Base-by-base conservation (phyloP, 1,140 invertebrate species). In the Temnothorax nylanderi region DNA sequence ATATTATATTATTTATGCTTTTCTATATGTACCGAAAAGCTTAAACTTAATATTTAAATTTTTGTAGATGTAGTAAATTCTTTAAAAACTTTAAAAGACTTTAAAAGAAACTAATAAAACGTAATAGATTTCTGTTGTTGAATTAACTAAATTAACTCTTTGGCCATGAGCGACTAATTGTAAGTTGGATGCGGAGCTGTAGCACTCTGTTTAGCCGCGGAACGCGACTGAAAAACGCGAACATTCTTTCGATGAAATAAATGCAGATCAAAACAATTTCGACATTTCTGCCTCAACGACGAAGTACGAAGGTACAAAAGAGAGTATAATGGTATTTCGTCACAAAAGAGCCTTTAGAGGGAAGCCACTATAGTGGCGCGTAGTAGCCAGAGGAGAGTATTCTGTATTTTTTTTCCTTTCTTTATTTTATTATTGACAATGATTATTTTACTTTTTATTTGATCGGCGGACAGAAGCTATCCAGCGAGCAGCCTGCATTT, bases 391-490 rank as follows among this genome's bases (percentile, higher is more conserved):
- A 41, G 37, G 37, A 6, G 47, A 51, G 54, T 41, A 26, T 26
- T 26, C 3, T 1, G 8, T 16, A 41, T 16, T 11, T 41, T 44
- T 64, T 56, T 44, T 21, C 11, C 6, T 56, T 56, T 21, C 4
- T 21, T 34, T 18, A 8, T 41, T 32, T 72, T 44, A 0, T 41
- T 13, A 26, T 71, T 32, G 6, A 18, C 3, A 21, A 16, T 56
- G 41, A 71, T 47, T 58, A n/a, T 8, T 44, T 80, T 49, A 26
- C 21, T 37, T 18, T 49, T 58, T 67, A 8, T 65, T 80, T 58
- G 47, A 21, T 67, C 32, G 10, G 0, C 16, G 1, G 18, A 82
- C 56, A 72, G 16, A 71, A 71, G 4, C 72, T 32, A 26, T 10
- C 1, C 13, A 21, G 2, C 3, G 7, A 60, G 54, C 7, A 16